Base-by-base conservation (phyloP, 1,140 invertebrate genomes). In the Lucilia cuprina region DNA sequence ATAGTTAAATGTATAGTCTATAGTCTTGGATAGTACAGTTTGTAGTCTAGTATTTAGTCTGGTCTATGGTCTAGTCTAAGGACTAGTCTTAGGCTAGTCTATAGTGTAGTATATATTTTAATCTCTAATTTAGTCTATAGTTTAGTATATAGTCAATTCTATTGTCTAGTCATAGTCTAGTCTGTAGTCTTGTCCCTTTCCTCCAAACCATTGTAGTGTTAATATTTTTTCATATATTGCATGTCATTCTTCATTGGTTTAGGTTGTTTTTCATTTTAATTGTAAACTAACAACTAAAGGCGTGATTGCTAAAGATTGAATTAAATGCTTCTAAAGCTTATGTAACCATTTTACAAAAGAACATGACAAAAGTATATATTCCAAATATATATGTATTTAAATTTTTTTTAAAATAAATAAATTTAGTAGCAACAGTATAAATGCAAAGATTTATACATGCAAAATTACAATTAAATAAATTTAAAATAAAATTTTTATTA, bases 301-400 rank as follows among this genome's bases (percentile, higher is more conserved):
- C 65, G 65, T 25, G 65, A 70, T 70, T 70, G 19, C 65, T 70
- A 70, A 70, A 70, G 65, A 70, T 70, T 70, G 65, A 70, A 70
- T 70, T 70, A 70, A 70, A 70, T 70, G 65, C 65, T 70, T 70
- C 25, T 70, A 70, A 60, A 10, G 65, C 65, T 70, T 70, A 70
- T 25, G n/a, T 21, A 70, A 70, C 21, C 65, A 60, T 70, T 70
- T 70, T 70, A 70, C 17, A 70, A 70, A 70, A 70, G 5, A 0
- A 12, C 19, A 19, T 70, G 50, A 19, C 21, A 21, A 70, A 21
- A 70, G 5, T 21, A 70, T 21, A 70, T 21, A n/a, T n/a, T n/a
- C n/a, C n/a, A n/a, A n/a, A n/a, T n/a, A n/a, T n/a, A n/a, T n/a
- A n/a, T n/a, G n/a, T n/a, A n/a, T n/a, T n/a, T n/a, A n/a, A n/a